Conservation (phyloP, 1,140 invertebrate species). For the Cecropterus lyciades region DNA sequence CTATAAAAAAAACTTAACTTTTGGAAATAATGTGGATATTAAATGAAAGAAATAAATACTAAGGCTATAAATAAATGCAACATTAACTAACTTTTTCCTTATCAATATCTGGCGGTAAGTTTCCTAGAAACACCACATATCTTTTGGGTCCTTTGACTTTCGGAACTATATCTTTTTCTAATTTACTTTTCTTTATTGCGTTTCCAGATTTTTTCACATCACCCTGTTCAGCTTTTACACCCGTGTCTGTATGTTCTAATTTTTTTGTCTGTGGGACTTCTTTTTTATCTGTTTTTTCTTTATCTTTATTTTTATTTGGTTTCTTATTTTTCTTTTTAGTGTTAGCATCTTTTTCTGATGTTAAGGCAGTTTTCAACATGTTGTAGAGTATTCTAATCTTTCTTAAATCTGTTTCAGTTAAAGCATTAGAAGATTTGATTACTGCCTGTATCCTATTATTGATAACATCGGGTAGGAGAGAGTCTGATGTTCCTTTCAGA, state of each 20-base stretch:
- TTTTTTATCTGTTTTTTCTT: slow-evolving; percentile 36
- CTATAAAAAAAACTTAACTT: too few species aligned
- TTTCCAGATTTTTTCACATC: slow-evolving; percentile 27
- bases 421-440: slow-evolving; percentile 44
- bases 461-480: slow-evolving; percentile 61
- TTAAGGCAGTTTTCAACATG: slow-evolving; percentile 61
- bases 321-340: slow-evolving; percentile 36
- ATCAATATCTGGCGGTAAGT: slow-evolving; percentile 61
- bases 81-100: slow-evolving; percentile 58
- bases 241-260: slow-evolving; percentile 31
- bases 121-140: slow-evolving; percentile 78
- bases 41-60: too few species aligned
- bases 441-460: slow-evolving; percentile 58
- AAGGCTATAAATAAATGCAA: too few species aligned
- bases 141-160: slow-evolving; percentile 68
- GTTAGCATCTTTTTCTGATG: slow-evolving; percentile 23
- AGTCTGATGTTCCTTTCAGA: slow-evolving; percentile 55
- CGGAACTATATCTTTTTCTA: slow-evolving; percentile 11
- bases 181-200: slow-evolving; percentile 36
- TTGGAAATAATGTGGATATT: too few species aligned
- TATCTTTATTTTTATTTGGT: slow-evolving; percentile 36
- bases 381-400: slow-evolving; percentile 72
- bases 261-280: slow-evolving; percentile 28
- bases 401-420: slow-evolving; percentile 60
- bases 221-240: slow-evolving; percentile 23